These are phyloP conservation scores for Caradrina kadenii DNA, from an alignment of 2,888 invertebrate genomes.

Conservation along the genomic window DNA sequence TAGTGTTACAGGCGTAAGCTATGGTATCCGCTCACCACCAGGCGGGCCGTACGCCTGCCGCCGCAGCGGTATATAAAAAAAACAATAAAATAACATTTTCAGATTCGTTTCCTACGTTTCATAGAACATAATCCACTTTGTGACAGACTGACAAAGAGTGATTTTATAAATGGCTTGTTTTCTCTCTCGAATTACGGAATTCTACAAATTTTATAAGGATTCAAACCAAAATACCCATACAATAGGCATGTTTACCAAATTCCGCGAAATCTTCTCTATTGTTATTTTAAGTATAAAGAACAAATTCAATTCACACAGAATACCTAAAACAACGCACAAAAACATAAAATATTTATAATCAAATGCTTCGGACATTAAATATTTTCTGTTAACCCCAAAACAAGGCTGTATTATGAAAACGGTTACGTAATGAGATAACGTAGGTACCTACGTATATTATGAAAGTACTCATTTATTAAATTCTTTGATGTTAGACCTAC, in stretches of 20 bases:
- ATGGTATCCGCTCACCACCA: no score
- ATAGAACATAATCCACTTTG: no score
- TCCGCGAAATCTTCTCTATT: slow-evolving; percentile 1
- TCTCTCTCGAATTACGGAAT: no score
- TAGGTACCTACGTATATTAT: slow-evolving; percentile 15
- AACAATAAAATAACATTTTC: no score
- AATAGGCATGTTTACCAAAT: background rate
- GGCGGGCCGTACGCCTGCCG: no score
- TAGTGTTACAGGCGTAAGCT: no score
- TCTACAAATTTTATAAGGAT: background rate
- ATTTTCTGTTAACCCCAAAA: slow-evolving; percentile 41
- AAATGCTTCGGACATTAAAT: slow-evolving; percentile 8
- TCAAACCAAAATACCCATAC: background rate
- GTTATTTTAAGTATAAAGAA: slow-evolving; percentile 14
- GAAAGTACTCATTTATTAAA: slow-evolving; percentile 28
- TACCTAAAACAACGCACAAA: background rate
- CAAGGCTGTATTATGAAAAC: slow-evolving; percentile 37
- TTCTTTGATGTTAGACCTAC: slow-evolving; percentile 21
- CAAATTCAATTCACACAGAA: background rate
- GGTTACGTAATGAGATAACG: slow-evolving; percentile 18
- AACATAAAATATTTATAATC: slow-evolving; percentile 31
- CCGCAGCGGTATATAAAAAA: no score
- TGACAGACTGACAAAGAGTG: no score
- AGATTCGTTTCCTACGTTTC: no score
- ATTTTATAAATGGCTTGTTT: no score